Evolutionary conservation across 2,113 vertebrate species (phyloP).

Genomic region (Terrapene triunguis): DNA sequence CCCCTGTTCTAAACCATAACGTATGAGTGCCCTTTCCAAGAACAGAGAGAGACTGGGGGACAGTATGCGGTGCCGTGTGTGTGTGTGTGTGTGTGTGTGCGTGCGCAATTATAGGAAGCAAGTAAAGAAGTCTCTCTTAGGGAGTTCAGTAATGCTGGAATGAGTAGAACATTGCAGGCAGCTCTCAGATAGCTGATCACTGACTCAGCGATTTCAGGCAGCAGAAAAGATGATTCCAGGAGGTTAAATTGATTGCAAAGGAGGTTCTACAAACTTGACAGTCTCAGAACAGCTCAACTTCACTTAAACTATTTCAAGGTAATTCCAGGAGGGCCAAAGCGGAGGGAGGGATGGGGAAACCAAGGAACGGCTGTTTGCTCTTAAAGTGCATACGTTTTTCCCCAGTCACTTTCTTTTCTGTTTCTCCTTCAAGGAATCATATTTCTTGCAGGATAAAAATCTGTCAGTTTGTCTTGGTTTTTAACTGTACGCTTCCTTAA

Average conservation of each 20-base stretch:
- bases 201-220: constrained; percentile 54
- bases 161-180: neutral
- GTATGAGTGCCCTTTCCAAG: neutral
- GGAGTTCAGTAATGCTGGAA: neutral
- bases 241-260: constrained; percentile 67
- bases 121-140: rapidly evolving
- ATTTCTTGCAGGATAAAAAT: neutral
- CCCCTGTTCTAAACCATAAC: neutral
- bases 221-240: neutral
- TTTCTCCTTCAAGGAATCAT: neutral
- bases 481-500: neutral
- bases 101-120: rapidly evolving
- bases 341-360: neutral
- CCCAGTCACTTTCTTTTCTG: neutral
- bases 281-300: constrained; percentile 45
- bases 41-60: rapidly evolving
- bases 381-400: constrained; percentile 51
- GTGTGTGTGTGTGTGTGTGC: rapidly evolving
- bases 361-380: neutral
- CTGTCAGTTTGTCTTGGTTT: neutral
- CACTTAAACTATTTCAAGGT: constrained; percentile 70
- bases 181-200: neutral
- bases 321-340: constrained; percentile 74
- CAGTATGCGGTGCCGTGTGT: rapidly evolving
- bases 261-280: constrained; percentile 61